Conservation (phyloP, 1,140 invertebrate genomes). For the Calliopsis andreniformis region DNA sequence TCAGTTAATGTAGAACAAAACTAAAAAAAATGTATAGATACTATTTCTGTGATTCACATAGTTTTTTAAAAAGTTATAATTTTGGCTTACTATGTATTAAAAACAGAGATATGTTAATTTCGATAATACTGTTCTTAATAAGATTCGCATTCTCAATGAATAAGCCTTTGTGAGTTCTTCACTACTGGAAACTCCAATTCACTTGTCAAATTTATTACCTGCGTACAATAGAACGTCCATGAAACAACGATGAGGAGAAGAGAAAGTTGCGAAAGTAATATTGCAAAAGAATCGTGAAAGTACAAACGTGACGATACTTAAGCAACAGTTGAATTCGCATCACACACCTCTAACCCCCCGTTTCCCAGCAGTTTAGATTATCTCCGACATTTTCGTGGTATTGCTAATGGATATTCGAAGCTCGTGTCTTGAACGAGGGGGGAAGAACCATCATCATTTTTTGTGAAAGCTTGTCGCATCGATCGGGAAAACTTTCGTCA, state of each 20-base stretch:
- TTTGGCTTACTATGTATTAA: too few species aligned
- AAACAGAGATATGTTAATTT: too few species aligned
- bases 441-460: slow-evolving; percentile 4
- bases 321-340: background rate
- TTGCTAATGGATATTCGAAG: slow-evolving; percentile 31
- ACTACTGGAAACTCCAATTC: too few species aligned
- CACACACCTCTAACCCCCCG: background rate
- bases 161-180: too few species aligned
- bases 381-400: slow-evolving; percentile 11
- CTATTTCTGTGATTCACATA: too few species aligned
- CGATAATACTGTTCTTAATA: too few species aligned
- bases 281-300: background rate
- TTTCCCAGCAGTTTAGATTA: background rate
- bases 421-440: background rate
- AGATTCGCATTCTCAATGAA: too few species aligned
- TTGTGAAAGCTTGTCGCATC: slow-evolving; percentile 13
- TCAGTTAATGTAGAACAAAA: too few species aligned
- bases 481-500: slow-evolving; percentile 42
- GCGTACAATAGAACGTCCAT: background rate
- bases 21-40: too few species aligned
- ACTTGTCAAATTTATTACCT: background rate
- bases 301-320: background rate
- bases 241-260: background rate
- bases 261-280: background rate
- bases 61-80: too few species aligned